phyloP scores from a whole-genome alignment of 1,140 invertebrate genomes.

The Meloidogyne floridensis region DNA sequence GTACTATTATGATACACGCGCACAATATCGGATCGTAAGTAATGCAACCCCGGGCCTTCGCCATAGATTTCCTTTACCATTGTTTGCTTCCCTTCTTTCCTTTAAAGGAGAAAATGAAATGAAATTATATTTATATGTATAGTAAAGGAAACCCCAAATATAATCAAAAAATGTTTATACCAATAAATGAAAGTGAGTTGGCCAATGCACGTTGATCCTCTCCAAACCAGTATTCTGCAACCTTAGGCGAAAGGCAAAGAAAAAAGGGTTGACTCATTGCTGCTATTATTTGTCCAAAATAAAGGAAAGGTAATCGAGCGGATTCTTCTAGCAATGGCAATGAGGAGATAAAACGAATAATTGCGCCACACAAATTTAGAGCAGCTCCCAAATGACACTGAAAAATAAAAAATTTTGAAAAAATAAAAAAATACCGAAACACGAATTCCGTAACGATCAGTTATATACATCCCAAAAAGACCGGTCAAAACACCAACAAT shows the following conservation, averaged over 20 bases:
- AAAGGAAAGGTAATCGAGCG: constrained; percentile 49
- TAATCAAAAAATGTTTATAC: neutral
- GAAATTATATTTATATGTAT: too few species aligned
- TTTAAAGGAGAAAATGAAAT: too few species aligned
- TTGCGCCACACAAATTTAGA: constrained; percentile 56
- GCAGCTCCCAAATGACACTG: constrained; percentile 48
- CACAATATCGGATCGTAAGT: too few species aligned
- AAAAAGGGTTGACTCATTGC: constrained; percentile 62
- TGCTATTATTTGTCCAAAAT: constrained; percentile 54
- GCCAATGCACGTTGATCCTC: constrained; percentile 59
- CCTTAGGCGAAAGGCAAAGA: constrained; percentile 62
- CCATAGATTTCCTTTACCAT: too few species aligned
- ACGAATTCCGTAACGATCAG: constrained; percentile 60
- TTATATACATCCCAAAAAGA: constrained; percentile 62
- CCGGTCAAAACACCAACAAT: constrained; percentile 60
- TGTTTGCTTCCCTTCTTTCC: too few species aligned
- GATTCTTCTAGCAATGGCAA: constrained; percentile 46
- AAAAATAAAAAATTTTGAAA: constrained; percentile 22
- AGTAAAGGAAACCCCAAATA: too few species aligned
- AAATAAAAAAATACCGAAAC: constrained; percentile 50
- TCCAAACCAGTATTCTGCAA: constrained; percentile 63
- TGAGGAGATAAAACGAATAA: constrained; percentile 58
- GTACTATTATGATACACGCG: too few species aligned
- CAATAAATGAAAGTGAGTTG: constrained; percentile 59
- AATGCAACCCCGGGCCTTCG: too few species aligned